Percentiles rank a stretch among this genome's conserved stretches.
Evolutionary conservation across 2,113 vertebrate species (phyloP).

Genomic region (Peromyscus californicus): DNA sequence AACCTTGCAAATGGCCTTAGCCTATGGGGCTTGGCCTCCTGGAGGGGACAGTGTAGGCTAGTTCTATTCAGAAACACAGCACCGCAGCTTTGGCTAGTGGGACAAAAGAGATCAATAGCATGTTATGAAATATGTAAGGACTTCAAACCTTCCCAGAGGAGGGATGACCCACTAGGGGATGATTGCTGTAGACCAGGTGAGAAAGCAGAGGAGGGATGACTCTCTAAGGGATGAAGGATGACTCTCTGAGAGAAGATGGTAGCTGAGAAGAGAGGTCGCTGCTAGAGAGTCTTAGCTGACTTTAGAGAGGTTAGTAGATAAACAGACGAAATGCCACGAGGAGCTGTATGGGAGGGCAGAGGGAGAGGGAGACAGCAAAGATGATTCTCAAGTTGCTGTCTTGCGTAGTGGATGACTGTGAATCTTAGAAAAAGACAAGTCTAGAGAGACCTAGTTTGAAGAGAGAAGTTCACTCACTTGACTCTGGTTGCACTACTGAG

Average conservation of each 20-base stretch:
- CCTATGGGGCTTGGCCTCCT: background rate
- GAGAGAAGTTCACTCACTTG: background rate
- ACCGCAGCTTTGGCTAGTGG: background rate
- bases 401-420: background rate
- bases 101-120: background rate
- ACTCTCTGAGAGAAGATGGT: background rate
- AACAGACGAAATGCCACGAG: background rate
- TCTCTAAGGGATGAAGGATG: background rate
- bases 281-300: background rate
- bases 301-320: background rate
- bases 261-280: background rate
- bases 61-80: background rate
- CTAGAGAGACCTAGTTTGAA: background rate
- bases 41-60: background rate
- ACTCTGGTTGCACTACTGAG: background rate
- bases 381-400: background rate
- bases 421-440: slow-evolving; percentile 23
- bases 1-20: background rate
- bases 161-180: background rate
- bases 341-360: background rate
- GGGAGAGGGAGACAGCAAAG: background rate
- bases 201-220: background rate
- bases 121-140: background rate
- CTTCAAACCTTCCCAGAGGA: background rate
- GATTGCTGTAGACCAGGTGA: background rate